These are phyloP conservation scores for Arnoldichthys spilopterus DNA, from an alignment of 2,797 vertebrate species.

Conservation along the genomic window DNA sequence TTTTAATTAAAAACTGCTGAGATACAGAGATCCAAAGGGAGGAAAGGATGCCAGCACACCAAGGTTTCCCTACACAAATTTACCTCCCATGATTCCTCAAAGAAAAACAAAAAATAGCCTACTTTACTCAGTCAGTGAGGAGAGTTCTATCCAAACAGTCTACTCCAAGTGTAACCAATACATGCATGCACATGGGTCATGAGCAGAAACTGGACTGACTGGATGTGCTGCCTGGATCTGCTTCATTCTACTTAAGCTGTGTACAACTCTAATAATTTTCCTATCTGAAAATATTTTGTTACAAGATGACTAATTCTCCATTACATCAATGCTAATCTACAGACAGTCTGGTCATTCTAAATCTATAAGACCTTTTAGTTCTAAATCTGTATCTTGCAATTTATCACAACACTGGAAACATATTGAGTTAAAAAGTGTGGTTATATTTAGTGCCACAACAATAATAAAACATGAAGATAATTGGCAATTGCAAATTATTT, in stretches of 20 bases:
- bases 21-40: conserved; percentile 67
- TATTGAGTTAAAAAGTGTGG: not conserved
- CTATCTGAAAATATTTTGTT: not conserved
- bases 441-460: too few species aligned
- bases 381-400: not conserved
- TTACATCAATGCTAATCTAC: not conserved
- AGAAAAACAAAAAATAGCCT: conserved; percentile 59
- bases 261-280: not conserved
- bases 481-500: too few species aligned
- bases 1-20: conserved; percentile 81
- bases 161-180: conserved; percentile 23
- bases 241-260: not conserved
- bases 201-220: too few species aligned
- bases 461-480: too few species aligned
- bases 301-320: not conserved
- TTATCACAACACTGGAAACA: not conserved
- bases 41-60: conserved; percentile 60
- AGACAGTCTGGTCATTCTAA: not conserved
- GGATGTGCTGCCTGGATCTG: not conserved
- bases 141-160: conserved; percentile 19
- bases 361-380: too few species aligned
- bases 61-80: conserved; percentile 52
- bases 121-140: conserved; percentile 51
- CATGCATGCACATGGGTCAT: not conserved
- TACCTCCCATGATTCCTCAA: conserved; percentile 46